phyloP scores from a whole-genome alignment of 2,797 vertebrate species.

The Chrosomus eos region DNA sequence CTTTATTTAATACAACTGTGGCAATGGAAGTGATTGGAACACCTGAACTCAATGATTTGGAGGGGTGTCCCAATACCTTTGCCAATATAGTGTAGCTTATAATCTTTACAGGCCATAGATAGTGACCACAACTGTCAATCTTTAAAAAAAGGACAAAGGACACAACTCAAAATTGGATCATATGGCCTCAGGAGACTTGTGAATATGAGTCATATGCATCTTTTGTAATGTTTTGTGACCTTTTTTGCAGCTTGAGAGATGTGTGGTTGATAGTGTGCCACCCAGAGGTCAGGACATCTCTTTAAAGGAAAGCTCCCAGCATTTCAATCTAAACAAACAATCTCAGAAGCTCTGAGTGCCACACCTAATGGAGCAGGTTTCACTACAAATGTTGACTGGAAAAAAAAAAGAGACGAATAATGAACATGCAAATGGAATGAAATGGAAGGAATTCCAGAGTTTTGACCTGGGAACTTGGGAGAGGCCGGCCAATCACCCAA shows the following conservation, averaged over 20 bases:
- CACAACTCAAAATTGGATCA: background rate
- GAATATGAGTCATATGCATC: constrained; percentile 11
- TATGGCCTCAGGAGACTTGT: background rate
- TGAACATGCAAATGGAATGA: background rate
- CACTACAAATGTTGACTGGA: background rate
- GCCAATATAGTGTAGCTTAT: background rate
- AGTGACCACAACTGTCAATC: background rate
- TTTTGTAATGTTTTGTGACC: background rate
- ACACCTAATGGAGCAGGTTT: constrained; percentile 26
- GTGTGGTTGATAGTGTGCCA: background rate
- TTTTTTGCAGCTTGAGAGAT: background rate
- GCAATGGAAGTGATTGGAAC: too few relatives aligned
- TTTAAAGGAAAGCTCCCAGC: background rate
- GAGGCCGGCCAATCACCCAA: constrained; percentile 2
- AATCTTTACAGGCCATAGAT: background rate
- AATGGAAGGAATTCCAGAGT: background rate
- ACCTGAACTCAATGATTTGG: too few relatives aligned
- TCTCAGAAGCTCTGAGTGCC: background rate
- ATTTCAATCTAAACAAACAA: constrained; percentile 12
- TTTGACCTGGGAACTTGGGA: constrained; percentile 14
- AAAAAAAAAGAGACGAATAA: background rate
- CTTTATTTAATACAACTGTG: too few relatives aligned
- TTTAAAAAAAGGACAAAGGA: background rate
- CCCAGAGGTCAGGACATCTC: constrained; percentile 16
- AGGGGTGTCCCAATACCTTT: too few relatives aligned